Base-by-base conservation (phyloP, 2,888 invertebrate genomes). In the Metellina segmentata region DNA sequence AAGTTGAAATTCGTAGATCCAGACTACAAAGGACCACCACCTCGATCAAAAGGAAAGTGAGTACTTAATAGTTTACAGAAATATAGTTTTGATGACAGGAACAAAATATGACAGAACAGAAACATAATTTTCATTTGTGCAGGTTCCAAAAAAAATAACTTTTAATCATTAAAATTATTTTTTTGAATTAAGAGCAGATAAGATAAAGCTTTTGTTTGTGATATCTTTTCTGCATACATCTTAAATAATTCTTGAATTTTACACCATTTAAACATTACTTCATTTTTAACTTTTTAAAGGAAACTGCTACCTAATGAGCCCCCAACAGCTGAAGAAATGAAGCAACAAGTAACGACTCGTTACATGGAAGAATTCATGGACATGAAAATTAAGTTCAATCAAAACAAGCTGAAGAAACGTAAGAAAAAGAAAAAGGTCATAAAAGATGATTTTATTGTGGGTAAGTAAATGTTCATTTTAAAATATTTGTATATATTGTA, bases 1-100 rank as follows among this genome's bases (percentile, higher is more conserved):
- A 93, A 93, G 51, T 53, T 93, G 13, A 93, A 93, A 75, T 93
- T 89, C 75, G 93, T 93, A 19, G 93, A 93, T 90, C 93, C 93
- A 48, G 75, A 74, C 70, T 93, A 81, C 34, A 90, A n/a, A 16
- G 90, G 90, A 11, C 52, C 74, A 16, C 6, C 9, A 69, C 72
- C 19, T 49, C 75, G 70, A 11, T 0, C 1, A 7, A 85, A 52
- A n/a, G 85, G 81, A 61, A 81, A 75, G 90, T 90, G 74, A 71
- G 70, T 74, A 11, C 9, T 49, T 77, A 16, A 61, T 9, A 61
- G 6, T 61, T 61, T 61, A 2, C 13, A 61, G 16, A 11, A 61
- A 61, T 9, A 61, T 61, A 61, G 6, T 9, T 61, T 61, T 11
- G 61, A 5, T 61, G 34, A 34, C 34, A 34, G 34, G 34, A 34